Conservation (phyloP, 2,797 vertebrate genomes). For the Tachyglossus aculeatus region DNA sequence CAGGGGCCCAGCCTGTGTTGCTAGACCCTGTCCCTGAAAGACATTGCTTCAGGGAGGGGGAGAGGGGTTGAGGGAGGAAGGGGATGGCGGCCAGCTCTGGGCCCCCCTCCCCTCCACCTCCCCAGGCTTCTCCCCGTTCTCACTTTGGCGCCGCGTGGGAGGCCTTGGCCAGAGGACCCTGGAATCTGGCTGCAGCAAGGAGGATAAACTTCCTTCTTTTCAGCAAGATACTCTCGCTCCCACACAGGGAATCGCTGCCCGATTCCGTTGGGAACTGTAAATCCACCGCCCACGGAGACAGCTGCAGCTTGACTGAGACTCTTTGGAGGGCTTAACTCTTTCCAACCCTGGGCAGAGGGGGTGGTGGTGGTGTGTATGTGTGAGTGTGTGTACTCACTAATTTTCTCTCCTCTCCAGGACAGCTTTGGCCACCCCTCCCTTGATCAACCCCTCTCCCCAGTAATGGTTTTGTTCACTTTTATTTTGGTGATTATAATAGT, state of each 20-base stretch:
- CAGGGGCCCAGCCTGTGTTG: not conserved
- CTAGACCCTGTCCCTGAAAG: not conserved
- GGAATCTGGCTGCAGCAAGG: constrained; percentile 3
- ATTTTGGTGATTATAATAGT: too few relatives aligned
- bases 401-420: too few relatives aligned
- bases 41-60: too few relatives aligned
- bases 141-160: constrained; percentile 11
- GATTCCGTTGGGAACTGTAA: not conserved
- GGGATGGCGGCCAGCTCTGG: not conserved
- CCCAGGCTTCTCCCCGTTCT: not conserved
- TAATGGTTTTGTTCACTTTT: too few relatives aligned
- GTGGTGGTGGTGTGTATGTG: too few relatives aligned
- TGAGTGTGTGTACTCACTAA: too few relatives aligned
- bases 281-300: constrained; percentile 24
- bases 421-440: too few relatives aligned
- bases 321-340: constrained; percentile 12
- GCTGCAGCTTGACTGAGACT: constrained; percentile 18
- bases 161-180: constrained; percentile 16
- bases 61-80: not conserved
- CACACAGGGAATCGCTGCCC: not conserved
- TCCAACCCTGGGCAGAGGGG: not conserved
- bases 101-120: not conserved
- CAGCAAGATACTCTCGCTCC: not conserved
- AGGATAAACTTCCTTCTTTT: constrained; percentile 17
- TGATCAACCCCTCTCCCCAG: too few relatives aligned